These are phyloP conservation scores for Oreochromis grahami DNA, from an alignment of 2,797 vertebrate species.

Conservation along the genomic window DNA sequence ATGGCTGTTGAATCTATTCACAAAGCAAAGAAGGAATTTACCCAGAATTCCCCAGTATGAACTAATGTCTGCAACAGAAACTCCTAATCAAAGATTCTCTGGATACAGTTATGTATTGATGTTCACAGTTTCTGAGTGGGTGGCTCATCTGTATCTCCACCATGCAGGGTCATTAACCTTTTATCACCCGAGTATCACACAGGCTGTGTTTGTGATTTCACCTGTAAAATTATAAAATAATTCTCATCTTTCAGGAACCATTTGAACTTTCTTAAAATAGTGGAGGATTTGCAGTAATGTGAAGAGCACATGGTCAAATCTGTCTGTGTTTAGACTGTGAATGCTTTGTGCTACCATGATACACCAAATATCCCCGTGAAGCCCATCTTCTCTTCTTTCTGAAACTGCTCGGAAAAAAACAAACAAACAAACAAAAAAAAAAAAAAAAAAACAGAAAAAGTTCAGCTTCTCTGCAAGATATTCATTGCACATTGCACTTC, in stretches of 20 bases:
- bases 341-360: not conserved
- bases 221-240: no score
- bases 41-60: accelerated
- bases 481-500: accelerated
- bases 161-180: not conserved
- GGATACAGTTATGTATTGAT: not conserved
- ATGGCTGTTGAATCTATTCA: not conserved
- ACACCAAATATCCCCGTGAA: accelerated
- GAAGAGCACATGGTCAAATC: not conserved
- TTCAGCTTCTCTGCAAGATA: not conserved
- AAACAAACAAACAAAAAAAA: not conserved
- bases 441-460: not conserved
- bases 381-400: not conserved
- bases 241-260: no score
- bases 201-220: not conserved
- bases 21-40: not conserved
- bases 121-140: not conserved
- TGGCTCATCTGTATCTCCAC: not conserved
- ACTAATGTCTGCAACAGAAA: not conserved
- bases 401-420: accelerated
- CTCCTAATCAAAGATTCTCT: not conserved
- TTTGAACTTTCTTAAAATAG: not conserved
- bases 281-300: not conserved
- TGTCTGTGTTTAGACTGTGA: accelerated
- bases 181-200: not conserved